These are phyloP conservation scores for Clarias gariepinus DNA, from an alignment of 2,113 vertebrate genomes.

Conservation along the genomic window DNA sequence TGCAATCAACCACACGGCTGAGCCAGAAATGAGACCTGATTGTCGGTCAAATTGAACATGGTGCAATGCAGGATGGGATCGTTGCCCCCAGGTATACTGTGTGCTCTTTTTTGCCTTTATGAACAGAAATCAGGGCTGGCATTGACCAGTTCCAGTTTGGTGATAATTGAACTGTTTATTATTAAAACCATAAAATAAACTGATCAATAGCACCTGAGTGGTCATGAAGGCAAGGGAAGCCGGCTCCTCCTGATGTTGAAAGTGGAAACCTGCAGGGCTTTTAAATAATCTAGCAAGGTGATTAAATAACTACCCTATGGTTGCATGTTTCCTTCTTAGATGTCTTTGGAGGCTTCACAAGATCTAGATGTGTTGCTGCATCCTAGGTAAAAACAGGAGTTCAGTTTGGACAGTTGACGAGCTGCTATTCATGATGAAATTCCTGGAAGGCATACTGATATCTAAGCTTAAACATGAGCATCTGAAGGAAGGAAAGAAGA, in stretches of 20 bases:
- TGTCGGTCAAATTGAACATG: not conserved
- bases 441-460: not conserved
- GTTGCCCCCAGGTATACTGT: not conserved
- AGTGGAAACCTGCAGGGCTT: not conserved
- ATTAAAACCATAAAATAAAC: no score
- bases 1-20: not conserved
- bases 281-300: not conserved
- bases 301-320: not conserved
- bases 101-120: not conserved
- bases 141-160: not conserved
- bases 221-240: not conserved
- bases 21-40: not conserved
- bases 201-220: not conserved
- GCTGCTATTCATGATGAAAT: no score
- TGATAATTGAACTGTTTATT: not conserved
- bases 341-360: not conserved
- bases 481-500: not conserved
- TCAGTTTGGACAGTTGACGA: not conserved
- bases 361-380: not conserved
- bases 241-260: not conserved
- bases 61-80: not conserved
- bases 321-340: not conserved
- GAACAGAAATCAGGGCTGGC: not conserved
- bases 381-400: not conserved
- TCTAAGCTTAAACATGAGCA: not conserved